Percentiles rank a stretch among this genome's conserved stretches.
phyloP scores from a whole-genome alignment of 1,140 invertebrate genomes.

The Drosophila santomea region DNA sequence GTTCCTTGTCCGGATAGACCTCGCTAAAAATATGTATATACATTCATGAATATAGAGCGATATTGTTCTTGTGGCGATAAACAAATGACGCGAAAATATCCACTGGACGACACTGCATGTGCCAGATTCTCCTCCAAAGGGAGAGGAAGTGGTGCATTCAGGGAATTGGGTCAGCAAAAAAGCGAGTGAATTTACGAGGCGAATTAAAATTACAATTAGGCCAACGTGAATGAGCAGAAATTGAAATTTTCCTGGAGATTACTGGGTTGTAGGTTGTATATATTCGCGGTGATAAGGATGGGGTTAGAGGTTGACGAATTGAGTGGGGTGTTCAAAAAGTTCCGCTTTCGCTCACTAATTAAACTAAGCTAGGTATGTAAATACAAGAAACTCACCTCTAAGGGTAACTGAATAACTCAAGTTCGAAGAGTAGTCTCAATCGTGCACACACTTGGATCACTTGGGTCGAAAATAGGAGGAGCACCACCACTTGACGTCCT shows the following conservation, averaged over 20 bases:
- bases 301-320: slow-evolving; percentile 77
- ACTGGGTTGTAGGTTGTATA: neutral
- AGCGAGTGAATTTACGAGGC: slow-evolving; percentile 46
- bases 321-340: slow-evolving; percentile 10
- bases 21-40: slow-evolving; percentile 15
- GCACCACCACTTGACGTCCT: slow-evolving; percentile 46
- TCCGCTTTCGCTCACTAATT: too few relatives aligned
- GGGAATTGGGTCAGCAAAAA: slow-evolving; percentile 73
- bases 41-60: slow-evolving; percentile 27
- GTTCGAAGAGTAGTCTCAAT: neutral
- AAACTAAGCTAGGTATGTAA: neutral
- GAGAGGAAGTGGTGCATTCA: slow-evolving; percentile 46
- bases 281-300: slow-evolving; percentile 37
- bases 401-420: neutral
- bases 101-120: slow-evolving; percentile 21
- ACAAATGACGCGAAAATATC: slow-evolving; percentile 68
- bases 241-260: too few relatives aligned
- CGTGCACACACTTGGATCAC: slow-evolving; percentile 11
- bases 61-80: slow-evolving; percentile 52
- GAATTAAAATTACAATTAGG: neutral
- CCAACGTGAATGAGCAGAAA: too few relatives aligned
- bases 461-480: slow-evolving; percentile 6
- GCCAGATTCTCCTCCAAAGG: slow-evolving; percentile 44
- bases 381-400: slow-evolving; percentile 18
- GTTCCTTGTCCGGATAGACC: slow-evolving; percentile 50